Percentiles rank a stretch among this genome's conserved stretches.
These are phyloP conservation scores for Caenorhabditis elegans DNA, from an alignment of 1,140 invertebrate genomes.

Conservation along the genomic window WBcel235 BX284602.5:6256501-6257000, in stretches of 20 bases:
- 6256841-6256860: slow-evolving; percentile 23
- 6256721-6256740: background rate
- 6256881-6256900: slow-evolving; percentile 13
- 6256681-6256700: slow-evolving; percentile 9
- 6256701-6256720: background rate
- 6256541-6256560: slow-evolving; percentile 25
- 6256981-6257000: no score
- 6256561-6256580: slow-evolving; percentile 31
- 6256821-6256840: slow-evolving; percentile 23
- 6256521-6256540: slow-evolving; percentile 16
- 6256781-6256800: background rate
- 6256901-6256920: slow-evolving; percentile 10
- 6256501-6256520: background rate
- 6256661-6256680: slow-evolving; percentile 14
- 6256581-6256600: slow-evolving; percentile 13
- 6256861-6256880: slow-evolving; percentile 32
- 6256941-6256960: background rate
- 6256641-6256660: slow-evolving; percentile 17
- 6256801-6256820: background rate
- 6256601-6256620: slow-evolving; percentile 14
- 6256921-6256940: background rate
- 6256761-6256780: slow-evolving; percentile 21
- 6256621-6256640: no score
- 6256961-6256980: no score
- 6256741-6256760: slow-evolving; percentile 25